Base-by-base conservation (phyloP, 2,888 invertebrate genomes). In the Villa cingulata region DNA sequence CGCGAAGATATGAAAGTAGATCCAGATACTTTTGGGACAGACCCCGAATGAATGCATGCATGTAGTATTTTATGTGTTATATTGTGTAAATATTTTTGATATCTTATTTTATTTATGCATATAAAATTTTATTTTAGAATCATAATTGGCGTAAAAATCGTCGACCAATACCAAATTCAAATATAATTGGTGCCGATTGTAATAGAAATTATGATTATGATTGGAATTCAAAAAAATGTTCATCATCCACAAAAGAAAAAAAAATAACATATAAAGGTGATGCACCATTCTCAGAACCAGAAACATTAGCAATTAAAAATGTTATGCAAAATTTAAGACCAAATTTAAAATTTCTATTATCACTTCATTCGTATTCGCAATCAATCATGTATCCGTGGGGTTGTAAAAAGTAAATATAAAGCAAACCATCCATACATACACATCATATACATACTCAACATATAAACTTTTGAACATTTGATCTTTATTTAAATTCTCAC, bases 161-260 rank as follows among this genome's bases (percentile, higher is more conserved):
- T 4, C 70, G 72, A 1, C 64, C 64, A 0, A 59, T 60, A 7
- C 57, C 58, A 15, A 55, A 59, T 32, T 52, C 59, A 6, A 52
- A 50, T 1, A 76, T 76, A 55, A 56, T 62, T n/a, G 83, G 83
- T 23, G 75, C 73, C 1, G 83, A 83, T 58, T 74, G 74, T 41
- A 83, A 82, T 63, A 68, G 82, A 32, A 83, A 83, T 65, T 83
- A 77, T 60, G 80, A 74, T 51, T 72, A 72, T 54, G 70, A 76
- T 54, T 81, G 81, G 80, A 59, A 63, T 16, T 48, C 51, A 34
- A n/a, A n/a, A n/a, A n/a, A n/a, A n/a, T n/a, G n/a, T n/a, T n/a
- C n/a, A n/a, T 63, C 62, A 0, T 52, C 58, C 3, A 50, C 56
- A 17, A 60, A 57, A 47, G 51, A 54, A 7, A 54, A 54, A 50